Percentiles rank a stretch among this genome's conserved stretches.
phyloP scores from a whole-genome alignment of 2,797 vertebrate genomes.

The Tamandua tetradactyla region DNA sequence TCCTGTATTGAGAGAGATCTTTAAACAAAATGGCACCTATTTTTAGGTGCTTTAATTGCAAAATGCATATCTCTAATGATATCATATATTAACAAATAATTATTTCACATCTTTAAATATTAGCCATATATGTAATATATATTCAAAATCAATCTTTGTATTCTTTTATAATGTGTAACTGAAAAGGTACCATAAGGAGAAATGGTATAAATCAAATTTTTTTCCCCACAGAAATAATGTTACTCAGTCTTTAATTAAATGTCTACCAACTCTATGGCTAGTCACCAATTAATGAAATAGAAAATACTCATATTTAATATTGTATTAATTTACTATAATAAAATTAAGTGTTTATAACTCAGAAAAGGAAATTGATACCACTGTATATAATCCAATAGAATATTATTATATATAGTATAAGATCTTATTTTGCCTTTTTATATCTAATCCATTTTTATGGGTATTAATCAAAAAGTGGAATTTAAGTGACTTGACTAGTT shows the following conservation, averaged over 20 bases:
- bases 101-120: background rate
- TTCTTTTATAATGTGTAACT: background rate
- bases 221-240: background rate
- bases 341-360: background rate
- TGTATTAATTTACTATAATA: background rate
- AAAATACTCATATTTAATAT: background rate
- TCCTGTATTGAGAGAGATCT: conserved; percentile 1
- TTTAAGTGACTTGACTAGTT: background rate
- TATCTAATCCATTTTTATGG: background rate
- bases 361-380: background rate
- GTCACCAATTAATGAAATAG: background rate
- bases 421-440: background rate
- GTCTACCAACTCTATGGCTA: background rate
- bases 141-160: background rate
- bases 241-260: background rate
- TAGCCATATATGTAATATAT: background rate
- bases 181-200: background rate
- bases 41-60: background rate
- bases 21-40: conserved; percentile 26
- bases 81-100: background rate
- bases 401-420: background rate
- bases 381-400: background rate
- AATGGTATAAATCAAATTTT: background rate
- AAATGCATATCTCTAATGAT: background rate
- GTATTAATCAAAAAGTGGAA: background rate